Evolutionary conservation across 2,888 invertebrate species (phyloP).

Genomic region (Ophioninae sp.): DNA sequence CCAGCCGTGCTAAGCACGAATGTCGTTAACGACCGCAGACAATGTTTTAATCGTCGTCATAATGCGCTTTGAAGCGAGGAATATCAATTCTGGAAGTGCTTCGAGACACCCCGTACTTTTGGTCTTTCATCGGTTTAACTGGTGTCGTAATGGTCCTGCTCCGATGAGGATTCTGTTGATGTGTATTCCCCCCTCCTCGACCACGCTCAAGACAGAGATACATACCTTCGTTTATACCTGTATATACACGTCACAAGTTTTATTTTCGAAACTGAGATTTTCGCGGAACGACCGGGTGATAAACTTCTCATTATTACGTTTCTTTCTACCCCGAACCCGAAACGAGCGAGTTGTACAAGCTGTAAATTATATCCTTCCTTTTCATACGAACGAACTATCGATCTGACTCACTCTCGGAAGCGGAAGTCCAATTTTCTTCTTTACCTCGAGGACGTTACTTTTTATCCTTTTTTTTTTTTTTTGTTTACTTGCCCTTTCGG

Average conservation of each 20-base stretch:
- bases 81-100: slow-evolving; percentile 45
- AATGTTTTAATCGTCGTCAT: slow-evolving; percentile 77
- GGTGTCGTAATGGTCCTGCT: slow-evolving; percentile 40
- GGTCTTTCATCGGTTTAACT: slow-evolving; percentile 13
- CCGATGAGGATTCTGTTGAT: slow-evolving; percentile 24
- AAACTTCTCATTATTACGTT: slow-evolving; percentile 53
- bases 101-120: slow-evolving; percentile 41
- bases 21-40: slow-evolving; percentile 72
- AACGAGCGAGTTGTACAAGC: slow-evolving; percentile 25
- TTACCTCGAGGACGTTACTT: slow-evolving; percentile 15
- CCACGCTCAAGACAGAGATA: not conserved
- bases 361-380: slow-evolving; percentile 23
- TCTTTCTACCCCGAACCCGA: slow-evolving; percentile 23
- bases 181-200: not conserved
- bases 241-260: not conserved
- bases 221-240: not conserved
- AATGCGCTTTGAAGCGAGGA: slow-evolving; percentile 73
- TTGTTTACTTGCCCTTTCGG: not conserved
- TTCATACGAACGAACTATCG: slow-evolving; percentile 6
- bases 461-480: slow-evolving; percentile 9
- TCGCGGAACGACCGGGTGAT: slow-evolving; percentile 61
- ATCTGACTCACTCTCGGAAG: slow-evolving; percentile 46
- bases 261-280: slow-evolving; percentile 48
- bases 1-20: slow-evolving; percentile 72
- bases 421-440: slow-evolving; percentile 50